Evolutionary conservation across 1,140 invertebrate genomes (phyloP), one percentile per base, ranked within the genome.

Genomic region (Drosophila ananassae): DNA sequence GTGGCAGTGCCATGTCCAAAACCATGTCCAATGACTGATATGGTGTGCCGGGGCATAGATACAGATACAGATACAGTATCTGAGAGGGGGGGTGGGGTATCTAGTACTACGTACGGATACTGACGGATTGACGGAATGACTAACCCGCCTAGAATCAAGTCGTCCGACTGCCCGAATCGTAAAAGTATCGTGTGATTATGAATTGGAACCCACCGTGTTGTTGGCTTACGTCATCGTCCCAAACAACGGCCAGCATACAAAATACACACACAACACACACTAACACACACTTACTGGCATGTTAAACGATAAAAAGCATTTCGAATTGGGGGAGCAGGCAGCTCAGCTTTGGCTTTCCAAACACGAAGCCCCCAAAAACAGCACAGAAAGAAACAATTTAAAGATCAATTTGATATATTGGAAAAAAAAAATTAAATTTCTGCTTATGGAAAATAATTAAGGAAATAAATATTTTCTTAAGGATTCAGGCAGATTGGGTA

Each of bases 131-230:
- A 63, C 53, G 25, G 21, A 68, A 22, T 69, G 51, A 25, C 44
- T 24, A 30, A 69, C 17, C 9, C 64, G 80, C 68, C 59, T 73
- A 81, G 68, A 81, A 81, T 59, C 22, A 41, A 47, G 41, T 25
- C 41, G 13, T 0, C 13, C 12, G 13, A 13, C 17, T 21, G 37
- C 37, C 41, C 10, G 59, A 62, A 41, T 78, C 76, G 60, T 67
- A 62, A 79, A 77, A 79, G 75, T 87, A 64, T 82, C 79, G 83
- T 85, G 83, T 85, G 82, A 89, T 85, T 89, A 85, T 89, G 83
- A 85, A 78, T 81, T 81, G 69, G 60, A 85, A 85, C 73, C 66
- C 55, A 82, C 77, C 72, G 64, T 56, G 76, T n/a, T 67, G 41
- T 13, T 59, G 77, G 75, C 78, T 87, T 87, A 89, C 83, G 82